Evolutionary conservation across 2,888 invertebrate genomes (phyloP).

Genomic region (Clusia tigrina): DNA sequence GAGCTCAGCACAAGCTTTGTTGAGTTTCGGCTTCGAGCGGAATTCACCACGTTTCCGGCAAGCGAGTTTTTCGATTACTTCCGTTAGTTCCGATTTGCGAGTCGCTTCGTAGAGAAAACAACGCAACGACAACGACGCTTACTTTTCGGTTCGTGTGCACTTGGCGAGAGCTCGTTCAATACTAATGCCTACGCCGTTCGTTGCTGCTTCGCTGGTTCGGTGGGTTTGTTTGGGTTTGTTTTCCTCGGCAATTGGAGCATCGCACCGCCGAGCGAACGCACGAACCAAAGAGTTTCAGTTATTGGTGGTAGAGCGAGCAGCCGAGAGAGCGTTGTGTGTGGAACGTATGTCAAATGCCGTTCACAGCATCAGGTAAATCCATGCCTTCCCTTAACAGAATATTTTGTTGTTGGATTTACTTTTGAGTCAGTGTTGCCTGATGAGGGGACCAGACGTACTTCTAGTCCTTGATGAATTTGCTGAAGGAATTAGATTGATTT

Average conservation of each 20-base stretch:
- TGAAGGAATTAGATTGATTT: too few species aligned
- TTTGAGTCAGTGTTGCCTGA: too few species aligned
- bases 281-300: too few species aligned
- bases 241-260: too few species aligned
- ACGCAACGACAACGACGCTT: slow-evolving; percentile 2
- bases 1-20: not conserved
- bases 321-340: not conserved
- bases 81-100: slow-evolving; percentile 4
- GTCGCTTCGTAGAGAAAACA: not conserved
- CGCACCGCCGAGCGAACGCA: too few species aligned
- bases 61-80: slow-evolving; percentile 17
- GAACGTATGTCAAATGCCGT: not conserved
- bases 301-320: not conserved
- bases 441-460: too few species aligned
- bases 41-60: slow-evolving; percentile 25
- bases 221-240: not conserved
- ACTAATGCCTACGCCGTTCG: slow-evolving; percentile 19
- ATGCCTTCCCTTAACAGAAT: too few species aligned
- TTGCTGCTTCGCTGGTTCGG: not conserved
- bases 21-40: slow-evolving; percentile 15
- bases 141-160: slow-evolving; percentile 16
- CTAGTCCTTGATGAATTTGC: too few species aligned
- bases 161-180: slow-evolving; percentile 28
- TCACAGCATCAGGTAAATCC: slow-evolving; percentile 33
- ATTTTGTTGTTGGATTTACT: too few species aligned